A percentile compares a stretch with the other conserved stretches of the same genome.
Conservation (phyloP, 1,140 invertebrate genomes). For the Hypothenemus hampei region DNA sequence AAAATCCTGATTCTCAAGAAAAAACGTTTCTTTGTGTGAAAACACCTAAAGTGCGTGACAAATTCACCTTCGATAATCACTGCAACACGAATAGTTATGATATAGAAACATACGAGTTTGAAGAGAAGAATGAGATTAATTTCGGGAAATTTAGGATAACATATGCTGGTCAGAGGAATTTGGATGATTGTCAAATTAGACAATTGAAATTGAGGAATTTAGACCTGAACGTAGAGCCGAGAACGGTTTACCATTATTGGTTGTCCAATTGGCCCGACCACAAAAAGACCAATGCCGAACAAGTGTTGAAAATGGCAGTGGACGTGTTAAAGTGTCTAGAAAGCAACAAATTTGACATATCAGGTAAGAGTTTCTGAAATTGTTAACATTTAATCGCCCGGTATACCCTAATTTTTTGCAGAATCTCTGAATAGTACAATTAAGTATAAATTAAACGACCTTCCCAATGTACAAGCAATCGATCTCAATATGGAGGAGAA, state of each 20-base stretch:
- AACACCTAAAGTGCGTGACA: conserved; percentile 37
- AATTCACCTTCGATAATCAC: conserved; percentile 39
- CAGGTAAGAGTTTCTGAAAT: too few relatives aligned
- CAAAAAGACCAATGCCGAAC: conserved; percentile 42
- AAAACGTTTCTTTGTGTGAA: conserved; percentile 36
- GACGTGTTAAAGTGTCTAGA: conserved; percentile 49
- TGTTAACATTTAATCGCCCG: background rate
- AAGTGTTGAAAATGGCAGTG: conserved; percentile 55
- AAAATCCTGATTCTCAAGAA: conserved; percentile 23
- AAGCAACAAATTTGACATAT: conserved; percentile 31
- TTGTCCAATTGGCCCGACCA: conserved; percentile 67
- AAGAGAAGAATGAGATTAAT: conserved; percentile 38
- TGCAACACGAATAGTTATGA: conserved; percentile 28
- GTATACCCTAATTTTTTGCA: conserved; percentile 4
- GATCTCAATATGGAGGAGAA: conserved; percentile 11
- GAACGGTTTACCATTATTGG: conserved; percentile 54
- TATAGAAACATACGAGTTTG: conserved; percentile 38
- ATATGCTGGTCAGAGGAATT: conserved; percentile 31
- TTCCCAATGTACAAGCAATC: background rate
- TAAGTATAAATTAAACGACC: background rate
- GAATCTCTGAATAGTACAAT: conserved; percentile 14
- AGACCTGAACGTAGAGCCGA: conserved; percentile 23
- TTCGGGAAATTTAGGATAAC: conserved; percentile 37
- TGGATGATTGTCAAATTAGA: conserved; percentile 39
- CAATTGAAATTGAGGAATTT: conserved; percentile 33